Percentiles rank a stretch among this genome's conserved stretches.
phyloP scores from a whole-genome alignment of 2,888 invertebrate species.

The Heliconius ethilla region DNA sequence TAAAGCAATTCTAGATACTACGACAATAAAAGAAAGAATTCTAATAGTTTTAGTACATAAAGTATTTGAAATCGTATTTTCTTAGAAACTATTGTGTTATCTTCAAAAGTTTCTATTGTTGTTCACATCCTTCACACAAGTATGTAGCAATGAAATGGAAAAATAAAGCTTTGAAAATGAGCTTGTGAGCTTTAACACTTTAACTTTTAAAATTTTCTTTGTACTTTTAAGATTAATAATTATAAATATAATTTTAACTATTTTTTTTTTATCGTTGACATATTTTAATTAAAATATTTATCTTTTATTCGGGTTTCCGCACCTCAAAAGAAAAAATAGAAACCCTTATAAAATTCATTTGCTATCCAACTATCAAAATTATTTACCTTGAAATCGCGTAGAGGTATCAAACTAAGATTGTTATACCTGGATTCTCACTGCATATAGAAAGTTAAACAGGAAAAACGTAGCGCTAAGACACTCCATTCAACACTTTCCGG shows the following conservation, averaged over 20 bases:
- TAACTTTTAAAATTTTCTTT: not conserved
- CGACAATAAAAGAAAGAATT: not conserved
- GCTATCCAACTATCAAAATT: too few relatives aligned
- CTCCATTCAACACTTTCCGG: too few relatives aligned
- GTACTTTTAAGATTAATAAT: not conserved
- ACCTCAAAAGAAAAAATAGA: not conserved
- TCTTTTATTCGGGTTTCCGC: not conserved
- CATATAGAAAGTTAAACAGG: not conserved
- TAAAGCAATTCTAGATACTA: not conserved
- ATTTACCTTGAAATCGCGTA: too few relatives aligned
- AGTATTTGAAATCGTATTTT: constrained; percentile 21
- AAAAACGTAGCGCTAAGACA: not conserved
- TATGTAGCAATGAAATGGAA: constrained; percentile 10
- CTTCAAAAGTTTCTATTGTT: constrained; percentile 20
- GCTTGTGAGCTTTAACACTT: not conserved
- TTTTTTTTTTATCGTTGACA: not conserved
- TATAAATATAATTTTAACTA: not conserved
- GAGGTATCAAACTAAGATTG: too few relatives aligned
- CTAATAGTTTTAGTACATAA: constrained; percentile 1
- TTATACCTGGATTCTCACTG: too few relatives aligned
- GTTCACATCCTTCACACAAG: constrained; percentile 12
- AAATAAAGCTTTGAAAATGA: constrained; percentile 5
- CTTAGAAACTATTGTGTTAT: constrained; percentile 10
- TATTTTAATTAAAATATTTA: not conserved
- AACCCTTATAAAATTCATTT: not conserved